phyloP scores from a whole-genome alignment of 2,888 invertebrate species.

The Dynastes maya region DNA sequence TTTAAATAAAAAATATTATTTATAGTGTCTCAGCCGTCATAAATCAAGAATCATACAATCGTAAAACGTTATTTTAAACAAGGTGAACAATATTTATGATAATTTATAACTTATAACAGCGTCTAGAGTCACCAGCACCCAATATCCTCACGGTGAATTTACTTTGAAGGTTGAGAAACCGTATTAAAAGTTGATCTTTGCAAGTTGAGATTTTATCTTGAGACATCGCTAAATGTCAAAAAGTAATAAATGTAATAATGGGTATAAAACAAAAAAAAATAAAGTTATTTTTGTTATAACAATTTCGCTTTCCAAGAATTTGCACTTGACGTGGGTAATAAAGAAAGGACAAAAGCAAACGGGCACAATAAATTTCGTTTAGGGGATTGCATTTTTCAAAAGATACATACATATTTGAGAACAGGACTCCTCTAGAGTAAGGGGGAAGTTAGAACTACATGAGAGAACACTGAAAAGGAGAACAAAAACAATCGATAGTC shows the following conservation, averaged over 20 bases:
- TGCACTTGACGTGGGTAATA: neutral
- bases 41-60: constrained; percentile 25
- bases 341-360: neutral
- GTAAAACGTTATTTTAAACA: constrained; percentile 18
- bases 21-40: neutral
- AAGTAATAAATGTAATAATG: no score
- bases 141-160: neutral
- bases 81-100: constrained; percentile 27
- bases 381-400: constrained; percentile 25
- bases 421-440: neutral
- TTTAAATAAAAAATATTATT: constrained; percentile 2
- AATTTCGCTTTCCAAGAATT: neutral
- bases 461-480: neutral
- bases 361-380: constrained; percentile 11
- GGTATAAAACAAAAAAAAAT: neutral
- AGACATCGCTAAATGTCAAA: neutral
- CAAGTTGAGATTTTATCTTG: constrained; percentile 23
- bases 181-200: constrained; percentile 4
- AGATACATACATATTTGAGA: constrained; percentile 17
- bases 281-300: no score
- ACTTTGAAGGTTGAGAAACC: neutral
- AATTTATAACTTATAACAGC: constrained; percentile 23
- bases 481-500: constrained; percentile 5
- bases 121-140: neutral
- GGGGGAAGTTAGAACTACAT: neutral